Base-by-base conservation (phyloP, 30 jellyfish, hydroid and myxozoan genomes). In the Aurelia sp. region DNA sequence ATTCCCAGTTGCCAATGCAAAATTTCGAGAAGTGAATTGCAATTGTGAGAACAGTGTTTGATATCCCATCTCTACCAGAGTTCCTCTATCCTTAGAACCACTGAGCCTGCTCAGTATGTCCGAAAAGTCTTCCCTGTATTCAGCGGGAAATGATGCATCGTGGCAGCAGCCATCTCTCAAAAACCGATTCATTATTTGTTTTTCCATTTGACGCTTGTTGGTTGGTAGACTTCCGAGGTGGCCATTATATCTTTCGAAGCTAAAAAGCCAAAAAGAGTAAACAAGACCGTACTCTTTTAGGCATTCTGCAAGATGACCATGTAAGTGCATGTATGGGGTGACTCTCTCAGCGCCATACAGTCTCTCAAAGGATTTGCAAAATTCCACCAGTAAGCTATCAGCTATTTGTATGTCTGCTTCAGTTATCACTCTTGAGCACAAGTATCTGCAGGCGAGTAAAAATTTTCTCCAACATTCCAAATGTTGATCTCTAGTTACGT, bases 221-320 rank as follows among this genome's bases (percentile, higher is more conserved):
- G 33, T 60, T 18, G 70, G 70, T 18, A 60, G 21, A 18, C 33
- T 18, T 60, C 70, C 70, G 6, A 60, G 70, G 33, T 18, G 27
- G 13, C 70, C 33, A 24, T 60, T 60, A 22, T 60, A 60, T 18
- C 70, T 19, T 22, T 60, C 70, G 33, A 60, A 60, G 33, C 70
- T 60, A 24, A 60, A 60, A 9, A 60, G 70, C 70, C 70, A 60
- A 7, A 60, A 60, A 18, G 70, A 60, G 11, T 60, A 60, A 24
- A 60, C 70, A 18, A 22, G 70, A 10, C 70, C 70, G 33, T 60
- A 60, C 5, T 60, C 70, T 7, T 60, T 60, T 24, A 60, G 33
- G 70, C 70, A 60, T 24, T 60, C 70, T 60, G 27, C 33, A 2
- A 60, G 70, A 60, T 60, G 70, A 9, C 70, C 70, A 60, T 60